These are phyloP conservation scores for Rhinopomastus cyanomelas DNA, from an alignment of 2,113 vertebrate genomes.

Conservation along the genomic window DNA sequence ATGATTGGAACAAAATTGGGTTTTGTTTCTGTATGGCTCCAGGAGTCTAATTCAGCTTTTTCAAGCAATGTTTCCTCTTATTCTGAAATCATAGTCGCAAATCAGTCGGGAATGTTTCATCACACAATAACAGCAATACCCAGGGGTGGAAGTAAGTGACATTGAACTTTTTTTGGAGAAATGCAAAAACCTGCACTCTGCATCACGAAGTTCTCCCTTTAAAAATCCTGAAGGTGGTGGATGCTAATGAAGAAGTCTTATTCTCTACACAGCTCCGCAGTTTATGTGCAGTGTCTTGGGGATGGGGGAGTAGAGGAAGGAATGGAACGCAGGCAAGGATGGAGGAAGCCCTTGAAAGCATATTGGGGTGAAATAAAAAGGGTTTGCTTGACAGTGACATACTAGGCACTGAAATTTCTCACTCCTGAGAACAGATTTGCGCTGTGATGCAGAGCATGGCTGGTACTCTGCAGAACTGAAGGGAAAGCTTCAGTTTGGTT, in stretches of 20 bases:
- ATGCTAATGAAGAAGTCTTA: not conserved
- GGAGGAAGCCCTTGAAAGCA: constrained; percentile 23
- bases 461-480: constrained; percentile 2
- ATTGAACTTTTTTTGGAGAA: not conserved
- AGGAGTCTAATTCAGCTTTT: constrained; percentile 17
- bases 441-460: constrained; percentile 21
- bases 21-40: not conserved
- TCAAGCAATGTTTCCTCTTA: not conserved
- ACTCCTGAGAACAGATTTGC: not conserved
- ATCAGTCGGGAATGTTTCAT: constrained; percentile 7
- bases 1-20: not conserved
- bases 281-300: not conserved
- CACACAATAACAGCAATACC: not conserved
- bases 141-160: not conserved
- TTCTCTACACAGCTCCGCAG: not conserved
- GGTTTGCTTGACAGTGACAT: constrained; percentile 32
- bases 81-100: not conserved
- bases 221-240: not conserved
- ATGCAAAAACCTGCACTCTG: not conserved
- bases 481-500: not conserved
- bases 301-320: not conserved
- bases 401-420: constrained; percentile 13
- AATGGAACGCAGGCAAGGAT: not conserved
- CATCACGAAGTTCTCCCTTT: not conserved
- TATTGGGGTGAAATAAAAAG: constrained; percentile 36